Evolutionary conservation across 2,113 vertebrate genomes (phyloP).

Genomic region (Crypturellus undulatus): DNA sequence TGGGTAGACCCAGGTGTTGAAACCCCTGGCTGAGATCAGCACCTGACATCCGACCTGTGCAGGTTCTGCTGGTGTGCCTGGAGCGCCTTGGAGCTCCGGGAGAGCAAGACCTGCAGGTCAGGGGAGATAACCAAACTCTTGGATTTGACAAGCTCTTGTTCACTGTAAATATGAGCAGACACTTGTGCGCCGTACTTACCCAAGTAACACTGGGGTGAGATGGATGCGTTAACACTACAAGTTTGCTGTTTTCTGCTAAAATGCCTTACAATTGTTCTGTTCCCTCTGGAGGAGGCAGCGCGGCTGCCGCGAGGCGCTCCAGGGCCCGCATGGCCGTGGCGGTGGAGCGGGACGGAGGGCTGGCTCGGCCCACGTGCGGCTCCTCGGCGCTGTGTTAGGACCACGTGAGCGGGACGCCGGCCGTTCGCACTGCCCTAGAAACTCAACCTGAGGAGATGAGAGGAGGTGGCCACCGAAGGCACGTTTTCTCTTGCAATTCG

Average conservation of each 20-base stretch:
- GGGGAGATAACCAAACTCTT: neutral
- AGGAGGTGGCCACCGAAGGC: neutral
- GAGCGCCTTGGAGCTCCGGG: neutral
- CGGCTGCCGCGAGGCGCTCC: neutral
- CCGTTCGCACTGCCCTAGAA: slow-evolving; percentile 7
- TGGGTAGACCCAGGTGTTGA: neutral
- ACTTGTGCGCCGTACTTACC: neutral
- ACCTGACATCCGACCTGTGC: neutral
- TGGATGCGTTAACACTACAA: neutral
- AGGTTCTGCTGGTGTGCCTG: accelerated
- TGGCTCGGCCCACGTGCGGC: neutral
- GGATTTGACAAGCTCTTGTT: neutral
- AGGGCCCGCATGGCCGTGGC: neutral
- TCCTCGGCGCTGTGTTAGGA: neutral
- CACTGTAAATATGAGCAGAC: neutral
- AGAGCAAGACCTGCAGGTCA: neutral
- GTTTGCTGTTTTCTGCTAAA: neutral
- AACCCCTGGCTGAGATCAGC: neutral
- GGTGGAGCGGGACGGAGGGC: neutral
- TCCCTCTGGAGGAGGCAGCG: neutral
- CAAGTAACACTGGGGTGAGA: neutral
- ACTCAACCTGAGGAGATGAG: neutral
- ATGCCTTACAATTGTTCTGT: neutral
- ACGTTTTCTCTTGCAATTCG: slow-evolving; percentile 2
- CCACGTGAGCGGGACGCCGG: neutral